Percentiles rank a stretch among this genome's conserved stretches.
These are phyloP conservation scores for Melanitta fusca DNA, from an alignment of 2,797 vertebrate species.

Conservation along the genomic window DNA sequence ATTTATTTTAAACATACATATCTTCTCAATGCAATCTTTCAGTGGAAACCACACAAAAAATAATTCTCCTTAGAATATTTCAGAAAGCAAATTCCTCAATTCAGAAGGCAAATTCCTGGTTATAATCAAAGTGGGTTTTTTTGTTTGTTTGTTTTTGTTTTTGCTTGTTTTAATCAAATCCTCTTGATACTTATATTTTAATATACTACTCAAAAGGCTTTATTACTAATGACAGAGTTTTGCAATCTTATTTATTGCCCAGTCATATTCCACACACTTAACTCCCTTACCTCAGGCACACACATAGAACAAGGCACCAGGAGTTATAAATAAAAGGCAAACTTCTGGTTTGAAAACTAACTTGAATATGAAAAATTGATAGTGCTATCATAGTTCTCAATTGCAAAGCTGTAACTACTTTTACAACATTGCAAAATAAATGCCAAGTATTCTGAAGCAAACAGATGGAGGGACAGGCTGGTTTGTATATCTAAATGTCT, in stretches of 20 bases:
- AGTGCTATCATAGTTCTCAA: neutral
- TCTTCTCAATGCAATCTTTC: neutral
- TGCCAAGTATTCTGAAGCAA: slow-evolving; percentile 44
- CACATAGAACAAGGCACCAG: neutral
- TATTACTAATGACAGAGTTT: neutral
- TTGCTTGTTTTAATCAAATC: neutral
- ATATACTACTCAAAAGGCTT: neutral
- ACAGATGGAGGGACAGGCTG: slow-evolving; percentile 33
- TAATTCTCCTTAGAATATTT: neutral
- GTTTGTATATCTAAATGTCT: slow-evolving; percentile 17
- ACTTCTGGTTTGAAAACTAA: slow-evolving; percentile 22
- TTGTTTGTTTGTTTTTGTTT: too few relatives aligned
- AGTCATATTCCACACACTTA: neutral
- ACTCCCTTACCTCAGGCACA: neutral
- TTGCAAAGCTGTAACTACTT: neutral
- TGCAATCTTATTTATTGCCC: neutral
- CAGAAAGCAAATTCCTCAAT: neutral
- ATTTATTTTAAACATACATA: neutral
- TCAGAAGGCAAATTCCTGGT: neutral
- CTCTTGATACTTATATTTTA: neutral
- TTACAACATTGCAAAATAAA: slow-evolving; percentile 29
- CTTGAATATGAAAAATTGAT: neutral
- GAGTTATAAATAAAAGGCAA: slow-evolving; percentile 34
- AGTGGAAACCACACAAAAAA: slow-evolving; percentile 29
- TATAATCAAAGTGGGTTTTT: neutral